Base-by-base conservation (phyloP, 2,797 vertebrate genomes). In the Lacerta viridis region DNA sequence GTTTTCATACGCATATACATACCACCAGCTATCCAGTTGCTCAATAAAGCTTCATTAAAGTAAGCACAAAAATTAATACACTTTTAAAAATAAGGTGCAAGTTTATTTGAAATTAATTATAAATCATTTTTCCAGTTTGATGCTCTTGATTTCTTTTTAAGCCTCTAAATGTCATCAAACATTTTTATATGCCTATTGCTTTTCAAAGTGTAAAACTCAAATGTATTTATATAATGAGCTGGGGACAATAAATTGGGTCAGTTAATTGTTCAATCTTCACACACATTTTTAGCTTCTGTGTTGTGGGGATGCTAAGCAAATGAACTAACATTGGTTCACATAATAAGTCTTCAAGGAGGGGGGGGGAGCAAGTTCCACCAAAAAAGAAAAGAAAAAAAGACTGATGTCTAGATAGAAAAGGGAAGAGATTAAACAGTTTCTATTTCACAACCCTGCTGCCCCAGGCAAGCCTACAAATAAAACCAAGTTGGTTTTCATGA, bases 351-450 rank as follows among this genome's bases (percentile, higher is more conserved):
- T 80, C 41, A 83, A 69, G 5, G 2, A 33, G 33, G 27, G n/a
- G 1, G 33, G 33, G 17, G 0, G 27, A 36, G 23, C 39, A 74
- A 2, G 87, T 80, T 68, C 18, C 0, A 89, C 83, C 17, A 2
- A 39, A 20, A 74, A 20, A 39, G 13, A 91, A 23, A 18, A 39
- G 18, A 74, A 20, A 39, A 50, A 91, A 91, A 92, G 88, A 86
- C 83, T 87, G 81, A 87, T 59, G 80, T 84, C 83, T 17, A 4
- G 2, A 0, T 80, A 92, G 90, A 84, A 88, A 75, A 64, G 75
- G 84, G 0, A 8, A 82, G 91, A 93, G 90, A 92, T 84, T 92
- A 92, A 91, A 80, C 84, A 91, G 61, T 93, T 84, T 84, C 88
- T 76, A 76, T 93, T 91, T 81, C 86, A 85, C 71, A 92, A 89